Evolutionary conservation across 2,797 vertebrate genomes (phyloP).

Genomic region (Manis javanica): DNA sequence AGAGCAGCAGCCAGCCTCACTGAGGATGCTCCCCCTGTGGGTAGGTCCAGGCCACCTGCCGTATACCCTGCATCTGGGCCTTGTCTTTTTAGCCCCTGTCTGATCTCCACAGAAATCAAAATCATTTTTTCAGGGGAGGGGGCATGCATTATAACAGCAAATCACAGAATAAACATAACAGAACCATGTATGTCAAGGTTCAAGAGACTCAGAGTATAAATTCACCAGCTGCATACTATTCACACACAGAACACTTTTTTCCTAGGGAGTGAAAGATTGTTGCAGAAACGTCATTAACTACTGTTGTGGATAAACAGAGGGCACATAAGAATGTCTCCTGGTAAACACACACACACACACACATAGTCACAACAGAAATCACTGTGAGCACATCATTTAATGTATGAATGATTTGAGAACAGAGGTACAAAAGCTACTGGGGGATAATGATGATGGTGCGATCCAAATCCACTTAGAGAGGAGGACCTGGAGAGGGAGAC

Average conservation of each 20-base stretch:
- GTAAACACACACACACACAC: neutral
- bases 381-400: neutral
- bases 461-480: neutral
- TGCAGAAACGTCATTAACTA: neutral
- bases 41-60: neutral
- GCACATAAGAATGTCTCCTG: neutral
- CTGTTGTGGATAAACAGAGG: neutral
- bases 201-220: neutral
- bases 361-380: neutral
- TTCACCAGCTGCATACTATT: neutral
- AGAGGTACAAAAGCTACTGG: neutral
- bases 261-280: neutral
- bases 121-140: neutral
- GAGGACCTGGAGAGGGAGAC: neutral
- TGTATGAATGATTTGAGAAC: neutral
- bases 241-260: no score
- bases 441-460: neutral
- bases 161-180: neutral
- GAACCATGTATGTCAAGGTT: neutral
- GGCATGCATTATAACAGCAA: neutral
- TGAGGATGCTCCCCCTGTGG: neutral
- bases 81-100: neutral
- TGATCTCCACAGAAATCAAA: neutral
- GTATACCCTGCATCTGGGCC: neutral
- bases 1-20: neutral